These are phyloP conservation scores for Motacilla tschutschensis DNA, from an alignment of 2,113 vertebrate species.

Conservation along the genomic window DNA sequence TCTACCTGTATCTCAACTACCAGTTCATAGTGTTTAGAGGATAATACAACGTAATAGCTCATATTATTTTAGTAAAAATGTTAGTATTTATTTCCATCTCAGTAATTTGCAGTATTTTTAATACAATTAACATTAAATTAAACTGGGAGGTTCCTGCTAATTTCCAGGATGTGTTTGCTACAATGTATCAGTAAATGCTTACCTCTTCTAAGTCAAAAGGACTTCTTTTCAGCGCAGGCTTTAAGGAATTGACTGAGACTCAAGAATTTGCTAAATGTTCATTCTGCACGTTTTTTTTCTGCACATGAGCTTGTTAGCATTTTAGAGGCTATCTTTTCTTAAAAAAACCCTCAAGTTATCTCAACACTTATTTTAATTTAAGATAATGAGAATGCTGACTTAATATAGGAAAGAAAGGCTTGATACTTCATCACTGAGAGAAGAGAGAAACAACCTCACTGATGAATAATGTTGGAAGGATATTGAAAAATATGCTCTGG, in stretches of 20 bases:
- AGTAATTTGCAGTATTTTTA: not conserved
- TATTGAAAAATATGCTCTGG: not conserved
- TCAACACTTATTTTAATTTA: not conserved
- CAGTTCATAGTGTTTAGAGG: not conserved
- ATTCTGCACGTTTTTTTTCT: not conserved
- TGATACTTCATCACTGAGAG: not conserved
- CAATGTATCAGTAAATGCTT: not conserved
- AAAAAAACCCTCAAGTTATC: not conserved
- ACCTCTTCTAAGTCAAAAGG: not conserved
- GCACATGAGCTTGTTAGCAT: not conserved
- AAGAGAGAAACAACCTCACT: not conserved
- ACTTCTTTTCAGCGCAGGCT: not conserved
- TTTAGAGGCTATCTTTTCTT: not conserved
- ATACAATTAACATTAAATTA: not conserved
- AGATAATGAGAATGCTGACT: not conserved
- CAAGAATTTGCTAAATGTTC: not conserved
- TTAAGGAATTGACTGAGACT: not conserved
- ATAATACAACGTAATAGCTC: not conserved
- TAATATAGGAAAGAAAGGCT: not conserved
- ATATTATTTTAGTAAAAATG: not conserved
- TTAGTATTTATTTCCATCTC: not conserved
- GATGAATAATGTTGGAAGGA: not conserved
- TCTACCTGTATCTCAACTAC: not conserved
- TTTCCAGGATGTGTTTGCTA: not conserved
- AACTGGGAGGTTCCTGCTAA: not conserved